A percentile compares a stretch with the other conserved stretches of the same genome.
Conservation (phyloP, 2,888 invertebrate genomes). For the Drosophila acutilabella region DNA sequence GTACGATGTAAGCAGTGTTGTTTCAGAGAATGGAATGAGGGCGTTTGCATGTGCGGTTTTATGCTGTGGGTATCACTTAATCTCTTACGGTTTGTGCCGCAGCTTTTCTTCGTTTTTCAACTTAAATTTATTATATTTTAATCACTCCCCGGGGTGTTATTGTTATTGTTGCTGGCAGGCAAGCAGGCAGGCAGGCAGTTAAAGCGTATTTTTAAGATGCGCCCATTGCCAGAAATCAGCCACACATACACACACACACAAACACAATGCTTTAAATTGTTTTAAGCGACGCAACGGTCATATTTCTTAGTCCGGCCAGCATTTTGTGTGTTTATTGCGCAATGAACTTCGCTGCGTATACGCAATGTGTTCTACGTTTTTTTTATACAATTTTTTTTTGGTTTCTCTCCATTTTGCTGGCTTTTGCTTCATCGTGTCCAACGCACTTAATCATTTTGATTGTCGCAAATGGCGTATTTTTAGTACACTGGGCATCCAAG, state of each 20-base stretch:
- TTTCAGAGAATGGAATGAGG: conserved; percentile 10
- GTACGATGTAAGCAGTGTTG: conserved; percentile 1
- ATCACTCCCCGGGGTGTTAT: conserved; percentile 83
- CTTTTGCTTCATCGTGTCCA: conserved; percentile 15
- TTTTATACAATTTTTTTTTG: conserved; percentile 13
- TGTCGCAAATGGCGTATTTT: conserved; percentile 72
- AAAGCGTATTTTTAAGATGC: conserved; percentile 69
- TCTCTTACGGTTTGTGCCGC: conserved; percentile 69
- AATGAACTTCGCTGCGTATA: conserved; percentile 64
- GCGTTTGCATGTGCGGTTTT: conserved; percentile 75
- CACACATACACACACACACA: conserved; percentile 21
- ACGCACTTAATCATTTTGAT: conserved; percentile 78
- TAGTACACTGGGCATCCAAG: conserved; percentile 34
- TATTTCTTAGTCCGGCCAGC: conserved; percentile 56
- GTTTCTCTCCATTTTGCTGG: conserved; percentile 11
- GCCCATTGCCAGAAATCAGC: conserved; percentile 35
- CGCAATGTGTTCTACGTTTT: conserved; percentile 47
- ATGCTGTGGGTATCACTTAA: conserved; percentile 78
- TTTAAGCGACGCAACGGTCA: conserved; percentile 71
- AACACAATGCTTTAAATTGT: conserved; percentile 68
- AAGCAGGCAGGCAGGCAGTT: conserved; percentile 55
- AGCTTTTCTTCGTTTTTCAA: conserved; percentile 66
- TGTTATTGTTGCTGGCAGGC: conserved; percentile 66
- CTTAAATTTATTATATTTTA: conserved; percentile 84
- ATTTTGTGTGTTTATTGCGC: conserved; percentile 59